A percentile compares a stretch with the other conserved stretches of the same genome.
phyloP scores from a whole-genome alignment of 2,113 vertebrate genomes.

The Gambusia affinis region DNA sequence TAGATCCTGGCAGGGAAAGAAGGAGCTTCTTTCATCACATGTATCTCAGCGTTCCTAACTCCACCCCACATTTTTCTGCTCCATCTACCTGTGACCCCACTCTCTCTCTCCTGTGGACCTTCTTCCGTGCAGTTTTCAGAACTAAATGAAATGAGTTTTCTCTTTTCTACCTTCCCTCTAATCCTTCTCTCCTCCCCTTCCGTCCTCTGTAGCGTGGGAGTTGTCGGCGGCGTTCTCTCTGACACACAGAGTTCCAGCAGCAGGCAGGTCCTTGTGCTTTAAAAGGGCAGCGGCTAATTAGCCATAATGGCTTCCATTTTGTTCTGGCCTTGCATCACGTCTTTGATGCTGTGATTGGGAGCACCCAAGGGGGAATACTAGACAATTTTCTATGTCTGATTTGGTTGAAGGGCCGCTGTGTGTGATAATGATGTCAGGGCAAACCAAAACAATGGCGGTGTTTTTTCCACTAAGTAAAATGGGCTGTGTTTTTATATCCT shows the following conservation, averaged over 20 bases:
- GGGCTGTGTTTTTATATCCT: slow-evolving; percentile 29
- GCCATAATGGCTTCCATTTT: slow-evolving; percentile 78
- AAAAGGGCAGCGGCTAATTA: slow-evolving; percentile 74
- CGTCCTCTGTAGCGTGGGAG: slow-evolving; percentile 60
- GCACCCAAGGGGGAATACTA: slow-evolving; percentile 61
- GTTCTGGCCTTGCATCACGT: slow-evolving; percentile 67
- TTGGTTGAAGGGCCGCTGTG: slow-evolving; percentile 47
- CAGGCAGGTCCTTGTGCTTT: slow-evolving; percentile 66
- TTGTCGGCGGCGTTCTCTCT: slow-evolving; percentile 66
- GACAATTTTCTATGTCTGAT: slow-evolving; percentile 67
- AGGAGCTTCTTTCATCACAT: slow-evolving; percentile 75
- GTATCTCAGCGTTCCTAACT: slow-evolving; percentile 36
- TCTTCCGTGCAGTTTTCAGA: slow-evolving; percentile 45
- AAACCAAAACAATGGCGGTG: slow-evolving; percentile 44
- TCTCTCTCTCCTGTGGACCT: slow-evolving; percentile 16
- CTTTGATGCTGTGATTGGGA: slow-evolving; percentile 76
- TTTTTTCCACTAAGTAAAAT: slow-evolving; percentile 48
- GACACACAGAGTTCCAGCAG: slow-evolving; percentile 60
- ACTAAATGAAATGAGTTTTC: slow-evolving; percentile 54
- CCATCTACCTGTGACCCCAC: slow-evolving; percentile 27
- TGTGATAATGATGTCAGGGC: slow-evolving; percentile 65
- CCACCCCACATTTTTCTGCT: slow-evolving; percentile 38
- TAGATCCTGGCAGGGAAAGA: slow-evolving; percentile 67
- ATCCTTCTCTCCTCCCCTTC: neutral
- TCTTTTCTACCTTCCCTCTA: slow-evolving; percentile 1